phyloP scores from a whole-genome alignment of 2,113 vertebrate genomes.

The Scophthalmus maximus region DNA sequence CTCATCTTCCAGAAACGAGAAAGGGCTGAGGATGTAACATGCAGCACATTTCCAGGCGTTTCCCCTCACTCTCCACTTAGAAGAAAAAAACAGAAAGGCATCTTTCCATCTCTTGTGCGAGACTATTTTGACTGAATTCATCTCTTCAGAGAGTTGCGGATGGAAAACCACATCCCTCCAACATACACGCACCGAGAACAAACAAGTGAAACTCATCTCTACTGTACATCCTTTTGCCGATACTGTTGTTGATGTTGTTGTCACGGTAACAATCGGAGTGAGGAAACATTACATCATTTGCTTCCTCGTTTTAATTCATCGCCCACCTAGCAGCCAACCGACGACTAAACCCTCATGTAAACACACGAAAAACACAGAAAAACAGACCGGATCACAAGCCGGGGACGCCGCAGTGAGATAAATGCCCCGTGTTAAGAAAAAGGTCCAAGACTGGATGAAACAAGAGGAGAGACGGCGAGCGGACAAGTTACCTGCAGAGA shows the following conservation, averaged over 20 bases:
- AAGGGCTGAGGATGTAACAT: constrained; percentile 30
- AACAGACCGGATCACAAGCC: not conserved
- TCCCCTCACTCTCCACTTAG: not conserved
- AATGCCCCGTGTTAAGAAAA: too few species aligned
- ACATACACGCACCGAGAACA: not conserved
- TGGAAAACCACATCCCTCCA: not conserved
- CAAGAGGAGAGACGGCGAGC: not conserved
- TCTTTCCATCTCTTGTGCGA: not conserved
- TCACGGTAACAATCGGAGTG: constrained; percentile 55
- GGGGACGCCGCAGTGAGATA: too few species aligned
- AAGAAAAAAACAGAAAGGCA: not conserved
- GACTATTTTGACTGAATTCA: not conserved
- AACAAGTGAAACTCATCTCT: not conserved
- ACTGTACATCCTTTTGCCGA: not conserved
- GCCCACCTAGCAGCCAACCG: not conserved
- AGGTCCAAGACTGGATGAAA: not conserved
- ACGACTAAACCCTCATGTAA: not conserved
- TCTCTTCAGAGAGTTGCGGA: too few species aligned
- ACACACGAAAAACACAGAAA: not conserved
- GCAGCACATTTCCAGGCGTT: constrained; percentile 31
- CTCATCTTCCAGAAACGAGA: constrained; percentile 49
- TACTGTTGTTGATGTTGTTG: constrained; percentile 32
- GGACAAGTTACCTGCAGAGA: constrained; percentile 67
- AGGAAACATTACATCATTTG: constrained; percentile 58
- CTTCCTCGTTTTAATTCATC: not conserved